phyloP scores from a whole-genome alignment of 2,888 invertebrate species.

The Atethmia centrago region DNA sequence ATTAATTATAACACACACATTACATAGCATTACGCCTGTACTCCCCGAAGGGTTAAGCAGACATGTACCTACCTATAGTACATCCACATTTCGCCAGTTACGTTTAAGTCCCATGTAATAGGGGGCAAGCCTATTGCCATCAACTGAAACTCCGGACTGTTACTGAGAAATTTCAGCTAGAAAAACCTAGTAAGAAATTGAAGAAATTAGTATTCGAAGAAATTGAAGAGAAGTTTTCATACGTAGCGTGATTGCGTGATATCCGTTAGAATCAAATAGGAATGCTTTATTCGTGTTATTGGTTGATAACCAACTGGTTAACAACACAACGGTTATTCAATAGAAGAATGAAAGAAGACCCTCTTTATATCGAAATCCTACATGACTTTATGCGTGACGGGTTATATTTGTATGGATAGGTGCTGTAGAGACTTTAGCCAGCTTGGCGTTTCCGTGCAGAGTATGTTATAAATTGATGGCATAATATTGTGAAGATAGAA shows the following conservation, averaged over 20 bases:
- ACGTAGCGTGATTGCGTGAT: background rate
- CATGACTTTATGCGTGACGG: no score
- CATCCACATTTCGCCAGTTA: background rate
- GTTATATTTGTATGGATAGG: no score
- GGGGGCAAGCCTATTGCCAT: background rate
- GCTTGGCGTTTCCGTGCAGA: no score
- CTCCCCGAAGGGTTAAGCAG: background rate
- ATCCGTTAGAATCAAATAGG: background rate
- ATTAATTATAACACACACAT: background rate
- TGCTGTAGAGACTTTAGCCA: no score
- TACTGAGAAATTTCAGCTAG: background rate
- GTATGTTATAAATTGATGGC: no score
- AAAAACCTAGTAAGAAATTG: conserved; percentile 5
- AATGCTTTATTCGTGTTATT: background rate
- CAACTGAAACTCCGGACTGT: background rate
- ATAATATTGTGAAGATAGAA: no score
- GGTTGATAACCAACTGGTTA: background rate
- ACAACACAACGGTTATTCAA: background rate
- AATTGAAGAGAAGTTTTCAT: background rate
- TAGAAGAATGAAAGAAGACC: background rate
- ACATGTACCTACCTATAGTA: background rate
- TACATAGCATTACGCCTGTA: background rate
- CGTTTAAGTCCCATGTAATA: background rate
- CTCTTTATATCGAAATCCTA: background rate
- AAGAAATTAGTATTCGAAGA: no score